Conservation (phyloP, 2,888 invertebrate genomes). For the Eupithecia exiguata region DNA sequence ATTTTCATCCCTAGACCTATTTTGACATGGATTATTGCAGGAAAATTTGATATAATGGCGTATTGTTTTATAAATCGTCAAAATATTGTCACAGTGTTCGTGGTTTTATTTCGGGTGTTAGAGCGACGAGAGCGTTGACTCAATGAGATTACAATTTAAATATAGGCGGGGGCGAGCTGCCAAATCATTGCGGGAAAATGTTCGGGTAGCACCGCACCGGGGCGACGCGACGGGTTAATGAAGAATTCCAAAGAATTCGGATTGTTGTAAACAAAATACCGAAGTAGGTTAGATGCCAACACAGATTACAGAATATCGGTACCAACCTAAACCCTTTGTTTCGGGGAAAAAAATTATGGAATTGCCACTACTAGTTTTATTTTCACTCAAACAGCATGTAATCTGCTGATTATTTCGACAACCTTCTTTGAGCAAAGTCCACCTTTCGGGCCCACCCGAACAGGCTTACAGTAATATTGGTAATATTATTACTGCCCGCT, state of each 20-base stretch:
- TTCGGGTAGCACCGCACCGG: slow-evolving; percentile 47
- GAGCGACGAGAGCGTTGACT: slow-evolving; percentile 80
- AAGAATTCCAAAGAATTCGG: slow-evolving; percentile 60
- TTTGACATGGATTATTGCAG: not conserved
- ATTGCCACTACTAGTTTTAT: no score
- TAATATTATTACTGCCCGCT: no score
- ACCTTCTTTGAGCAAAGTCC: no score
- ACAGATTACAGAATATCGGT: no score
- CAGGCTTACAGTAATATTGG: no score
- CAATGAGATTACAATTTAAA: slow-evolving; percentile 82
- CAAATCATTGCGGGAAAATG: slow-evolving; percentile 79
- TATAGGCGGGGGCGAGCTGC: slow-evolving; percentile 81
- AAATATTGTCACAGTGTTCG: slow-evolving; percentile 70
- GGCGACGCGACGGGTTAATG: slow-evolving; percentile 43
- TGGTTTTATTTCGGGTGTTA: slow-evolving; percentile 75
- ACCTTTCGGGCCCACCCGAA: no score
- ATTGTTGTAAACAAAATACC: slow-evolving; percentile 53
- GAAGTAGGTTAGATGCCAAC: no score
- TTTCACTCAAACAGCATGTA: no score
- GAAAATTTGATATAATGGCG: slow-evolving; percentile 15
- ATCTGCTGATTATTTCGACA: no score
- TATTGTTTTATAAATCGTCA: slow-evolving; percentile 64
- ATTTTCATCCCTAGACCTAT: not conserved
- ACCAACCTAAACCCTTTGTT: no score
- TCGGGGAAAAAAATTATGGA: no score